Base-by-base conservation (phyloP, 2,888 invertebrate species). In the Drosophila barbarae region DNA sequence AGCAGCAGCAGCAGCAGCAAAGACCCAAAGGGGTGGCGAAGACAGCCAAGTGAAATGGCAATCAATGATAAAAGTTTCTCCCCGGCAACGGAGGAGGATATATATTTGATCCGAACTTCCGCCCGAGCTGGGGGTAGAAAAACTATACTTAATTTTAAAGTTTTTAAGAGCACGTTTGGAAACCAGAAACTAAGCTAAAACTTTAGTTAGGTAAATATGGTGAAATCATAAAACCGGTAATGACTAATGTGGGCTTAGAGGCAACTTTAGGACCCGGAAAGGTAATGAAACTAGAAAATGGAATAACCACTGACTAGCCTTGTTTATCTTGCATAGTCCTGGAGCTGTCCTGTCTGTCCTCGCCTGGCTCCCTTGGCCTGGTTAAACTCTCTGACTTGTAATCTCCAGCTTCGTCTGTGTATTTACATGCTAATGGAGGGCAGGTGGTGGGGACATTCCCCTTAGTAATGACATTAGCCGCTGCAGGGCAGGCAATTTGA, bases 401-500 rank as follows among this genome's bases (percentile, higher is more conserved):
- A 34, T 58, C 42, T 28, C 13, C 42, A 15, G 13, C 54, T 35
- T n/a, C 28, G 21, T 28, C 8, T n/a, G 18, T 32, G 46, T 58
- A 58, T 59, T 59, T 44, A 58, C 59, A 58, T 58, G 46, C 32
- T 23, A 32, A 53, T 12, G 42, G 32, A 3, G 26, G 35, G 35
- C 3, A 2, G 32, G 32, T 15, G 39, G 23, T 8, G n/a, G 23
- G 5, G 2, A 30, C 44, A 46, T 23, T 54, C 32, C 47, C 68
- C 52, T 47, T 64, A 51, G 73, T 72, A 75, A 78, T 72, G 82
- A 56, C 57, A 75, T 78, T 81, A 64, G 71, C 26, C 21, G 50
- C 69, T 50, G 42, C 64, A 79, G 77, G 60, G 55, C 51, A 73
- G 74, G 65, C 74, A 70, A 77, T 77, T 77, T 84, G 77, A 77